Base-by-base conservation (phyloP, 2,888 invertebrate genomes). In the Platycheirus albimanus region DNA sequence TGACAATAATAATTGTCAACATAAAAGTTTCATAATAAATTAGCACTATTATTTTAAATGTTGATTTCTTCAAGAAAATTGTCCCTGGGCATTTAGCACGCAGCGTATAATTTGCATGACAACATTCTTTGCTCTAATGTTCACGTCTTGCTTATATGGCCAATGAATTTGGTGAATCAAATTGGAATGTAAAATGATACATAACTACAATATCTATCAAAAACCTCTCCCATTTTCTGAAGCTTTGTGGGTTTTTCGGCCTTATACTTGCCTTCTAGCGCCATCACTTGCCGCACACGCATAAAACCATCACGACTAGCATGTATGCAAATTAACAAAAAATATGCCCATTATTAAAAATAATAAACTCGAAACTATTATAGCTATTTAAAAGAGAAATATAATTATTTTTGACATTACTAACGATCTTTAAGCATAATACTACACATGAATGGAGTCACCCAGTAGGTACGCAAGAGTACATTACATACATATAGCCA, bases 161-260 rank as follows among this genome's bases (percentile, higher is more conserved):
- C n/a, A n/a, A n/a, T n/a, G n/a, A n/a, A n/a, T n/a, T n/a, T n/a
- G n/a, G n/a, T n/a, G n/a, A n/a, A n/a, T n/a, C n/a, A n/a, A n/a
- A n/a, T n/a, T n/a, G n/a, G n/a, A n/a, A n/a, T n/a, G n/a, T n/a
- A n/a, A n/a, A n/a, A n/a, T n/a, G n/a, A n/a, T n/a, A n/a, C n/a
- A n/a, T n/a, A n/a, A n/a, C n/a, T 24, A 47, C 11, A 36, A 28
- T 1, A 30, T 24, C 20, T 30, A 61, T 54, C 54, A 20, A 69
- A 64, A 70, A 76, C 76, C 80, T 80, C 56, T 30, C 75, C 76
- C 56, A 80, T 43, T 67, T 24, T 66, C 15, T 56, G 33, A 64
- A 28, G 58, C 49, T 43, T 75, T 58, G 80, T 80, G 76, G 75
- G 80, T 80, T 80, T 80, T 56, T 80, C 75, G 69, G 69, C 75